Evolutionary conservation across 2,113 vertebrate genomes (phyloP).

Genomic region (Gobius niger): DNA sequence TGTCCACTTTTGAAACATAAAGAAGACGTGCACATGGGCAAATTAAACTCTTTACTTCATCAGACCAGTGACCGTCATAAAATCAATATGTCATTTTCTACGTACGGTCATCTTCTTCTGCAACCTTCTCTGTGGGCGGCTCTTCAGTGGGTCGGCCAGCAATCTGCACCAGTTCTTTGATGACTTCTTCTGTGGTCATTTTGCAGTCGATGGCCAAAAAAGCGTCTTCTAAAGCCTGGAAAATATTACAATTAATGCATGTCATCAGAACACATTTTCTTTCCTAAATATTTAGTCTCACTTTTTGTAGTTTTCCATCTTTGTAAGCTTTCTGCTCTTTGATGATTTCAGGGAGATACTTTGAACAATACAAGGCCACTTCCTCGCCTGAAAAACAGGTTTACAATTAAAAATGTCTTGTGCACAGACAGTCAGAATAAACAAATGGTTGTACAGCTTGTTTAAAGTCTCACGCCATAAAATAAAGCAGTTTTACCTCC

Average conservation of each 20-base stretch:
- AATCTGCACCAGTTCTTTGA: slow-evolving; percentile 93
- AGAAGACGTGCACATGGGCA: neutral
- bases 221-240: slow-evolving; percentile 93
- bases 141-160: slow-evolving; percentile 89
- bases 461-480: neutral
- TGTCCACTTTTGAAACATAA: slow-evolving; percentile 84
- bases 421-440: neutral
- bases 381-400: slow-evolving; percentile 87
- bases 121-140: slow-evolving; percentile 87
- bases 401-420: neutral
- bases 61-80: neutral
- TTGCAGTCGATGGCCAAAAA: slow-evolving; percentile 93
- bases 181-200: slow-evolving; percentile 93
- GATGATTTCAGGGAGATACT: slow-evolving; percentile 96
- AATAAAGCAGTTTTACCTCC: slow-evolving; percentile 83
- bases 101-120: slow-evolving; percentile 97
- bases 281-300: slow-evolving; percentile 41
- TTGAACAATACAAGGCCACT: slow-evolving; percentile 97
- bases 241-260: neutral
- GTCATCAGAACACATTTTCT: too few relatives aligned
- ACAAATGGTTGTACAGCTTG: neutral
- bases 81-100: neutral
- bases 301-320: slow-evolving; percentile 97
- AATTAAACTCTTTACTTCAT: neutral
- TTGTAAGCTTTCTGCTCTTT: slow-evolving; percentile 96